These are phyloP conservation scores for Nudaria mundana DNA, from an alignment of 2,888 invertebrate genomes.

Conservation along the genomic window DNA sequence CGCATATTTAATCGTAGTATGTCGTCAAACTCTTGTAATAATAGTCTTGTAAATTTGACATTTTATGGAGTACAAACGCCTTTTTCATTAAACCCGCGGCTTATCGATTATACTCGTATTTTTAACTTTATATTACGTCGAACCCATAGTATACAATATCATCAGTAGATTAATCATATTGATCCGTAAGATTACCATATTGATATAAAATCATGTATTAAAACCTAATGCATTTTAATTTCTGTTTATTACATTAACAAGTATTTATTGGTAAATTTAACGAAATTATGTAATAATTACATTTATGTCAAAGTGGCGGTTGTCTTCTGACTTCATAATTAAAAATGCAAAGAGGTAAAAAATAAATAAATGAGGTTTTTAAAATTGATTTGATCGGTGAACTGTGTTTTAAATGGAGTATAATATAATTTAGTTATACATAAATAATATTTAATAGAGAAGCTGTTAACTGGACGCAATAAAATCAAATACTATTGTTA, in stretches of 20 bases:
- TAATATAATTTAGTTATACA: too few relatives aligned
- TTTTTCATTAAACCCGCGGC: conserved; percentile 40
- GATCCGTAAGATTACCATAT: conserved; percentile 30
- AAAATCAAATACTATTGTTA: too few relatives aligned
- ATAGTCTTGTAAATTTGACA: conserved; percentile 55
- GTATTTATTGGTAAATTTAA: conserved; percentile 15
- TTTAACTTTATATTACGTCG: conserved; percentile 21
- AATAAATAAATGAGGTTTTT: too few relatives aligned
- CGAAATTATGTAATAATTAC: conserved; percentile 5
- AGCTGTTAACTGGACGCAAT: too few relatives aligned
- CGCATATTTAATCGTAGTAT: conserved; percentile 46
- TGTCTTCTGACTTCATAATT: too few relatives aligned
- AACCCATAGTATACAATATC: conserved; percentile 20
- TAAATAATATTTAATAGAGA: too few relatives aligned
- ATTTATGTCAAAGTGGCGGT: too few relatives aligned
- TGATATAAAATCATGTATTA: conserved; percentile 26
- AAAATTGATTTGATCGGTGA: too few relatives aligned
- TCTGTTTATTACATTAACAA: conserved; percentile 9
- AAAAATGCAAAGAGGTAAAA: too few relatives aligned
- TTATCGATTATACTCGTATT: conserved; percentile 25
- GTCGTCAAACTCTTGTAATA: conserved; percentile 49
- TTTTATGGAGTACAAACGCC: conserved; percentile 48
- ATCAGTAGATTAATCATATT: conserved; percentile 29
- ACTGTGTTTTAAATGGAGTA: too few relatives aligned
- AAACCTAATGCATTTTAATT: conserved; percentile 27